Evolutionary conservation across 2,888 invertebrate species (phyloP).

Genomic region (Volucella bombylans): DNA sequence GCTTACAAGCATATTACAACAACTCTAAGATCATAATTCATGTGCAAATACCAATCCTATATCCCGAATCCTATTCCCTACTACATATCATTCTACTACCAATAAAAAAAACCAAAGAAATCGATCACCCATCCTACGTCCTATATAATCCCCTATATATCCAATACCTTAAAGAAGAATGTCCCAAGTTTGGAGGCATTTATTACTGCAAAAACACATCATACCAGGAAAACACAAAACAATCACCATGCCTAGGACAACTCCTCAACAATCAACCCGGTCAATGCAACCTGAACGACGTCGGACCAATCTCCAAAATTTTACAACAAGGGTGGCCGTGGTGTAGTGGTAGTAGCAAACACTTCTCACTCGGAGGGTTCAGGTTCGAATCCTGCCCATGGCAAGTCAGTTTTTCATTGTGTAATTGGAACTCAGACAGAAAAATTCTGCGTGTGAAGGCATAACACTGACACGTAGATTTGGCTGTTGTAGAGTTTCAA

Average conservation of each 20-base stretch:
- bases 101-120: slow-evolving; percentile 3
- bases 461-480: too few species aligned
- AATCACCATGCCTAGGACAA: not conserved
- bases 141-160: not conserved
- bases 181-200: slow-evolving; percentile 4
- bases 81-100: not conserved
- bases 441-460: too few species aligned
- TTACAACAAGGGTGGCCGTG: not conserved
- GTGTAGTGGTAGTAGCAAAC: too few species aligned
- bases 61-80: slow-evolving; percentile 2
- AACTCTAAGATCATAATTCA: too few species aligned
- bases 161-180: not conserved
- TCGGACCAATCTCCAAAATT: not conserved
- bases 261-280: slow-evolving; percentile 5
- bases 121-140: too few species aligned
- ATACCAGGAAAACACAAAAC: not conserved
- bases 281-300: slow-evolving; percentile 2
- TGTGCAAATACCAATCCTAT: too few species aligned
- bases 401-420: too few species aligned
- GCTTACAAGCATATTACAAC: too few species aligned
- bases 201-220: not conserved
- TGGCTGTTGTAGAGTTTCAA: too few species aligned
- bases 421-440: too few species aligned
- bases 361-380: too few species aligned
- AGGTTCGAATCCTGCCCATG: too few species aligned